Base-by-base conservation (phyloP, 2,888 invertebrate genomes). In the Herminia tarsipennalis region DNA sequence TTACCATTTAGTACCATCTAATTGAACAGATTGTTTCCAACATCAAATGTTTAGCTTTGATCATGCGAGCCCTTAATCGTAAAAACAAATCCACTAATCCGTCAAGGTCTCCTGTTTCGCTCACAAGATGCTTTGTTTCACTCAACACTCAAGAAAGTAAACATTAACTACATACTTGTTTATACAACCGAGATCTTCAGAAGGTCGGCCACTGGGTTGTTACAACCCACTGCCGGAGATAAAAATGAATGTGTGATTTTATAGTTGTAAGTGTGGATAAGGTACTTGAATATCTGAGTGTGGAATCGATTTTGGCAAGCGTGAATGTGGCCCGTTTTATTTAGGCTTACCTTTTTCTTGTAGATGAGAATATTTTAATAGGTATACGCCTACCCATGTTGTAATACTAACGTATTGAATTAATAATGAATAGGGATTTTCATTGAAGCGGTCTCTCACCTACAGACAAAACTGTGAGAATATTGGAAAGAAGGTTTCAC, bases 161-260 rank as follows among this genome's bases (percentile, higher is more conserved):
- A 66, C 37, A 63, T 33, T 42, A 28, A 38, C 36, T 32, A 43
- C 18, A 25, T 33, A 37, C n/a, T 32, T 53, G 48, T 62, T 63
- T 63, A 58, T 48, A 45, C 36, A 34, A 29, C 63, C 50, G 59
- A 48, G 35, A 41, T 53, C 22, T 28, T 48, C 28, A 25, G 35
- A 66, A 63, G 62, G 67, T 57, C 50, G 43, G 44, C 48, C 45
- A 52, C 48, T 63, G 46, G 56, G 45, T 52, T 65, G 45, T 50
- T 12, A 9, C 10, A 33, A 37, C 20, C 5, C 12, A 21, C 10
- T 5, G 12, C 9, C 9, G 17, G 17, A 38, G 21, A 38, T 38
- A 29, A 38, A 40, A 40, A 24, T 14, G 14, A 40, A 40, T 40
- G 9, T 33, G 25, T 32, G 32, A 33, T 40, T 32, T 40, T 20